Evolutionary conservation across 2,797 vertebrate species (phyloP).

Genomic region (Agapornis canus): DNA sequence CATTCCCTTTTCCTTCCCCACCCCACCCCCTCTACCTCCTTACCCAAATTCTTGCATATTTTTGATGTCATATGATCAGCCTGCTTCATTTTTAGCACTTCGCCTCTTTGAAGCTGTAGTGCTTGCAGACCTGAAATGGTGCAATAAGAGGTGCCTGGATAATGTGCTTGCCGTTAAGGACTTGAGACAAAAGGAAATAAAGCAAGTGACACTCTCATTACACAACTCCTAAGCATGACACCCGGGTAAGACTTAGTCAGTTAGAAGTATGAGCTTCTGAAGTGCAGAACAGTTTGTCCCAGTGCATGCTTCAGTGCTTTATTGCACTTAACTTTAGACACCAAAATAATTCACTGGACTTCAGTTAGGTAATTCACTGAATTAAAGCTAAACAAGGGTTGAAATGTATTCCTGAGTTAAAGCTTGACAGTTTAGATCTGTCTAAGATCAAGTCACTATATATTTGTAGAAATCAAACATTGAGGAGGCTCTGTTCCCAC

Average conservation of each 20-base stretch:
- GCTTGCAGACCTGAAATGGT: constrained; percentile 1
- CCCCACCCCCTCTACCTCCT: neutral
- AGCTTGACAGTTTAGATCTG: neutral
- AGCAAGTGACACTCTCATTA: constrained; percentile 14
- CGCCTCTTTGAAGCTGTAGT: constrained; percentile 61
- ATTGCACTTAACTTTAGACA: neutral
- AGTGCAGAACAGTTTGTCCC: neutral
- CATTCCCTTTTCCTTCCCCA: neutral
- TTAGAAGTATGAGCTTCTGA: neutral
- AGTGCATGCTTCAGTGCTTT: neutral
- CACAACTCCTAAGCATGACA: neutral
- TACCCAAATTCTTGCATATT: constrained; percentile 46
- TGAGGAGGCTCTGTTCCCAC: neutral
- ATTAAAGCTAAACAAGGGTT: neutral
- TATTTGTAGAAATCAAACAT: neutral
- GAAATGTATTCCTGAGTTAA: neutral
- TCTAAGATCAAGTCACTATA: neutral
- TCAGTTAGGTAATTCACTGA: neutral
- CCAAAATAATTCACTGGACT: neutral
- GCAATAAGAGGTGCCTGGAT: constrained; percentile 32
- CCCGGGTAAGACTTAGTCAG: neutral
- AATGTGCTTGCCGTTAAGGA: neutral
- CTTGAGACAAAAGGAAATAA: constrained; percentile 46
- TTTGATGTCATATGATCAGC: constrained; percentile 64
- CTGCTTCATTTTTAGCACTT: constrained; percentile 19